Conservation (phyloP, 2,113 vertebrate genomes). For the Xiphophorus maculatus region DNA sequence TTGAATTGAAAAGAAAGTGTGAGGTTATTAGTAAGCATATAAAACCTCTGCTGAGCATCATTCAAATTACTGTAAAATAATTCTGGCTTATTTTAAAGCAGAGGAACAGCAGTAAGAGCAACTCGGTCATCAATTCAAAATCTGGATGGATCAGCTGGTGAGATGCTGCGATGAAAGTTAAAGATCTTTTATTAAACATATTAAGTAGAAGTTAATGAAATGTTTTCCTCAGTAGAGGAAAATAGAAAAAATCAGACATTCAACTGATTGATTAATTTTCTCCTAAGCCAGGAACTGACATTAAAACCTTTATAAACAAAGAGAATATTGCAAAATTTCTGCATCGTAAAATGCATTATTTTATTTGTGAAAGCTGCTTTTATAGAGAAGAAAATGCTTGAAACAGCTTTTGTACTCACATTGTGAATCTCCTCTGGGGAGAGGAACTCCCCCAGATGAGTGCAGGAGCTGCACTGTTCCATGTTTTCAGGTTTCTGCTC, state of each 20-base stretch:
- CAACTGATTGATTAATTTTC: no score
- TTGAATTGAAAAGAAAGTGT: not conserved
- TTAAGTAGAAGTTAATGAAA: not conserved
- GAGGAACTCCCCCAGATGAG: slow-evolving; percentile 44
- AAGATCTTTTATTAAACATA: not conserved
- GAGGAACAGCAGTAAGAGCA: not conserved
- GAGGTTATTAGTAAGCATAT: not conserved
- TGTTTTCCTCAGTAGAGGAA: no score
- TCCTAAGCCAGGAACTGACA: no score
- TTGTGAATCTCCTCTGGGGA: slow-evolving; percentile 69
- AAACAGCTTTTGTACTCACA: slow-evolving; percentile 47
- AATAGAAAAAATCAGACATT: no score
- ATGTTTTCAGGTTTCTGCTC: not conserved
- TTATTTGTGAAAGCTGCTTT: not conserved
- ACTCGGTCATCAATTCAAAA: not conserved
- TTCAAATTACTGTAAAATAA: not conserved
- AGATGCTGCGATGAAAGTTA: not conserved
- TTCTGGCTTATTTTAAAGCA: not conserved
- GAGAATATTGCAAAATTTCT: no score
- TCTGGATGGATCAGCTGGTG: not conserved
- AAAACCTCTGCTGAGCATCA: not conserved
- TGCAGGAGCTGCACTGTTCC: slow-evolving; percentile 12
- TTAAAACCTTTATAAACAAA: no score
- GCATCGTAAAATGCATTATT: no score
- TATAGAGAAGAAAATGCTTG: not conserved